Base-by-base conservation (phyloP, 2,888 invertebrate species). In the Eilema griseolum region DNA sequence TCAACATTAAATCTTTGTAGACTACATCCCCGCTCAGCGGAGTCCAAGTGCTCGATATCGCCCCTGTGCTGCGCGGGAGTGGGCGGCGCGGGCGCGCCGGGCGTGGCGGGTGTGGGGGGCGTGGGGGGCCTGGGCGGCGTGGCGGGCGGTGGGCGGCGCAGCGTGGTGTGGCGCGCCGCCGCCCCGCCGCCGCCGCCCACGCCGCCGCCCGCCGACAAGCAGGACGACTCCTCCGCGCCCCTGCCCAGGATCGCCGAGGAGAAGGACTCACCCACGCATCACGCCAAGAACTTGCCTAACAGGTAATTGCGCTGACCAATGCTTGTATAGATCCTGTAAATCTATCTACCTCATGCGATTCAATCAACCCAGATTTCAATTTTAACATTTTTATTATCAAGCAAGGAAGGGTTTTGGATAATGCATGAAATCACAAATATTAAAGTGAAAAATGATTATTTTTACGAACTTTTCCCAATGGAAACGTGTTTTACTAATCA, bases 21-120 rank as follows among this genome's bases (percentile, higher is more conserved):
- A 70, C 93, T 99, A 61, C 99, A 99, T 91, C 99, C 99, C 0
- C 97, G 98, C 26, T 98, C 98, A 64, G 98, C 98, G 0, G 98
- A 98, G 86, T 97, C 96, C 20, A 98, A 98, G 85, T 97, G 97
- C 84, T 97, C 97, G 0, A 98, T 98, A 81, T 98, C 98, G 0
- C 98, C 98, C 0, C 92, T 98, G 10, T 98, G 96, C 89, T 97
- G 95, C 95, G 95, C 95, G 28, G 95, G 95, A 81, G 76, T 91
- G 85, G 77, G 94, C 87, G 95, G 95, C 14, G 94, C 93, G 83
- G 77, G 24, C 95, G 31, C 74, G 82, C 26, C 81, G 89, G 74
- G 92, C 88, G 65, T 65, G 61, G 26, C 57, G 0, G 41, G 95
- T 82, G 75, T 91, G 84, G 76, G 93, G 87, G 95, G 95, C 16